phyloP scores from a whole-genome alignment of 64 coral and sea anemone genomes.

The Trachythela sp. region DNA sequence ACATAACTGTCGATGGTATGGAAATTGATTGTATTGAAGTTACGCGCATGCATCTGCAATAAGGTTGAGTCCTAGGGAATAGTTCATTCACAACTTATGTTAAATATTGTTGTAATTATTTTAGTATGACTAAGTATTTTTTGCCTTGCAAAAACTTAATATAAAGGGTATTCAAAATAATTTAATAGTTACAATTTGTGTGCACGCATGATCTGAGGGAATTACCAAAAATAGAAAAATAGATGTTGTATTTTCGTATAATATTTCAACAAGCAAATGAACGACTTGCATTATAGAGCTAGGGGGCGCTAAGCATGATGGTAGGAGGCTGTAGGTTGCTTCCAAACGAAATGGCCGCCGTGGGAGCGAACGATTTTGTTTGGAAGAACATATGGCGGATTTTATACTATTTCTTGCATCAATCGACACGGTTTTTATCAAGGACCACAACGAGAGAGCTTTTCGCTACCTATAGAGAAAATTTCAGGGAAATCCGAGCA shows the following conservation, averaged over 20 bases:
- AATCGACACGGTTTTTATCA: background rate
- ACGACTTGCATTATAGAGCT: background rate
- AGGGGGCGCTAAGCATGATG: background rate
- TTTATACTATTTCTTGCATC: background rate
- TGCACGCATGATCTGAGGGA: no score
- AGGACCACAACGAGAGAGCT: background rate
- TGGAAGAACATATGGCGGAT: background rate
- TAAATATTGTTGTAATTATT: background rate
- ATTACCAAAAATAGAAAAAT: no score
- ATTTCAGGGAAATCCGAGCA: background rate
- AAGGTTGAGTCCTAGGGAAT: background rate
- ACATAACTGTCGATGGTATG: slow-evolving; percentile 82
- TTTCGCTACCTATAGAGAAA: background rate
- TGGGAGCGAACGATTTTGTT: background rate
- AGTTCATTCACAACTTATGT: background rate
- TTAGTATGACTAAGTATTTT: no score
- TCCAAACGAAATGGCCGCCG: background rate
- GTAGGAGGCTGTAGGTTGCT: no score
- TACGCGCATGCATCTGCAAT: background rate
- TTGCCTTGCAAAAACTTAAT: no score
- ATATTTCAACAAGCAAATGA: background rate
- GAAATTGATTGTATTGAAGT: slow-evolving; percentile 66
- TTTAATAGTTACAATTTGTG: no score
- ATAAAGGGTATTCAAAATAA: no score
- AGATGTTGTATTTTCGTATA: no score